A percentile compares a stretch with the other conserved stretches of the same genome.
These are phyloP conservation scores for Notodonta dromedarius DNA, from an alignment of 2,888 invertebrate genomes.

Conservation along the genomic window DNA sequence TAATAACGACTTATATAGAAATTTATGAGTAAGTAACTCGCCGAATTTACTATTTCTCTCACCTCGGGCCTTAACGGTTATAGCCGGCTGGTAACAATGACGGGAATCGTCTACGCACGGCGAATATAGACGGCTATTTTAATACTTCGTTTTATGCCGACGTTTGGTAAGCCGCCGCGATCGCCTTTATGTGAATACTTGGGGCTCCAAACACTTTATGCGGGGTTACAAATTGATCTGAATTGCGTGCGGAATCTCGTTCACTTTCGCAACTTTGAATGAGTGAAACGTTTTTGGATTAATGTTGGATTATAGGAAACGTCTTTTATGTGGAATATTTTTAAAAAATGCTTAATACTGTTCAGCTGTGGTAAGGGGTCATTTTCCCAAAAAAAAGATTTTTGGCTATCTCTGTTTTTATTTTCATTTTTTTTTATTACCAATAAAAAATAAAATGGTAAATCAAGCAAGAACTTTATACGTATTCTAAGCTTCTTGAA, in stretches of 20 bases:
- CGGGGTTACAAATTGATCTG: conserved; percentile 1
- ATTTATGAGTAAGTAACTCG: conserved; percentile 50
- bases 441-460: too few relatives aligned
- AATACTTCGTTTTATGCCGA: conserved; percentile 19
- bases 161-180: conserved; percentile 11
- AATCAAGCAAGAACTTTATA: too few relatives aligned
- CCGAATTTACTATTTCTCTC: conserved; percentile 46
- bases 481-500: too few relatives aligned
- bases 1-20: conserved; percentile 40
- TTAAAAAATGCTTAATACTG: too few relatives aligned
- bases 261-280: background rate
- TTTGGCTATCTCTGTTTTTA: too few relatives aligned
- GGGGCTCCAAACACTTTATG: conserved; percentile 6
- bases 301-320: background rate
- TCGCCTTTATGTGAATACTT: conserved; percentile 9
- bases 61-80: conserved; percentile 53
- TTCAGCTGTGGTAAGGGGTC: too few relatives aligned
- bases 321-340: background rate
- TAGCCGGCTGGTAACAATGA: conserved; percentile 33
- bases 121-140: conserved; percentile 37
- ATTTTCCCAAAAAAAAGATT: too few relatives aligned
- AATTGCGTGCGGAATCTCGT: background rate
- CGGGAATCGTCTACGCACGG: conserved; percentile 31
- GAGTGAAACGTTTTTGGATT: background rate
- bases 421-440: too few relatives aligned